Base-by-base conservation (phyloP, 2,888 invertebrate species). In the Shargacucullia verbasci region DNA sequence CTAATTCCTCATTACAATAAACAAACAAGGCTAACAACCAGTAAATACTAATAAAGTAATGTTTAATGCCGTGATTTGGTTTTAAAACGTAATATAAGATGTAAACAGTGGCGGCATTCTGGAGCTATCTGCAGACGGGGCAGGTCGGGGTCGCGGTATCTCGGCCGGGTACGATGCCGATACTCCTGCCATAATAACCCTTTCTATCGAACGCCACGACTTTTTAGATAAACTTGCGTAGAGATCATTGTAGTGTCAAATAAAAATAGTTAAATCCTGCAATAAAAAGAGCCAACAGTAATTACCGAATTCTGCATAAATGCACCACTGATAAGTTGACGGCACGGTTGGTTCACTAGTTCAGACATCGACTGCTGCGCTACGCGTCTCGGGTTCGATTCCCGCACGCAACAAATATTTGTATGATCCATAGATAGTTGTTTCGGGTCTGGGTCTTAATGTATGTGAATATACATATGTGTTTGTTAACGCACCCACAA, bases 111-210 rank as follows among this genome's bases (percentile, higher is more conserved):
- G 66, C 60, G 65, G 70, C 69, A 64, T 75, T 68, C 65, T 60
- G 60, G 60, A 59, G 73, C 62, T 83, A 85, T 84, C 84, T 55
- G 63, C 61, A 62, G 75, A 65, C 74, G 70, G 82, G 84, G 80
- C 79, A 76, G 70, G 79, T 73, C 71, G 81, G 76, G 85, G 87
- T 86, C 86, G 73, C 63, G 59, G 64, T 84, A 86, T 86, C 85
- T 73, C 70, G 61, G 64, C 50, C 63, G 53, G 67, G 63, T 41
- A 46, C 60, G 50, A 56, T 54, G 50, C 57, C 56, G 70, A 70
- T 69, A 61, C 54, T 69, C 59, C 56, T 67, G 64, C 52, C 64
- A 67, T 68, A 58, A 63, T 70, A 69, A 70, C 62, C 72, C 64
- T 76, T 70, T 80, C 79, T 70, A 69, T 70, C 59, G 47, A 68